These are phyloP conservation scores for Willisornis vidua DNA, from an alignment of 2,113 vertebrate species.

Conservation along the genomic window DNA sequence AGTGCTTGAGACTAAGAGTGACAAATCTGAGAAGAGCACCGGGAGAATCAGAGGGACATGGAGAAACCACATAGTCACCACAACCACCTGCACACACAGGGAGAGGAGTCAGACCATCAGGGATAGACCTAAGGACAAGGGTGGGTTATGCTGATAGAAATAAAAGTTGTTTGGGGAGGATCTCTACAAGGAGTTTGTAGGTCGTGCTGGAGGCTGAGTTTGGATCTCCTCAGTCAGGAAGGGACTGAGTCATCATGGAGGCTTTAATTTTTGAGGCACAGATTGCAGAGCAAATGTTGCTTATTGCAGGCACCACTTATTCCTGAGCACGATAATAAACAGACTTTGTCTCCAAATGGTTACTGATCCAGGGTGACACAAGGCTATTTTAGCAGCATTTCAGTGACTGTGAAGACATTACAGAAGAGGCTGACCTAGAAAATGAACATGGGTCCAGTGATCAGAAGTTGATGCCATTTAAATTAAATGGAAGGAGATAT, in stretches of 20 bases:
- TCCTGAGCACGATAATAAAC: slow-evolving; percentile 62
- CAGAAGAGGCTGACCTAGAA: slow-evolving; percentile 58
- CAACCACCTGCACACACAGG: not conserved
- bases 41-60: not conserved
- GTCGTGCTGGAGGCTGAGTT: not conserved
- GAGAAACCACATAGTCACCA: not conserved
- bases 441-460: slow-evolving; percentile 8
- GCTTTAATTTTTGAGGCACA: slow-evolving; percentile 61
- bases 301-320: slow-evolving; percentile 64
- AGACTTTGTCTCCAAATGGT: slow-evolving; percentile 70
- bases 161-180: not conserved
- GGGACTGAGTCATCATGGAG: slow-evolving; percentile 48
- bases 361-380: slow-evolving; percentile 62
- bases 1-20: not conserved
- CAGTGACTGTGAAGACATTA: slow-evolving; percentile 9
- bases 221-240: slow-evolving; percentile 6
- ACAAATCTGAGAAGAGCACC: not conserved
- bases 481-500: slow-evolving; percentile 7
- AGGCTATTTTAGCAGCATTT: slow-evolving; percentile 59
- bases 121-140: not conserved
- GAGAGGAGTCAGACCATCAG: not conserved
- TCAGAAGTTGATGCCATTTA: slow-evolving; percentile 11
- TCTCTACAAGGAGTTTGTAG: not conserved
- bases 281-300: slow-evolving; percentile 72
- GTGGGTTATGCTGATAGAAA: not conserved